Base-by-base conservation (phyloP, 2,888 invertebrate genomes). In the Heteromurus nitidus region DNA sequence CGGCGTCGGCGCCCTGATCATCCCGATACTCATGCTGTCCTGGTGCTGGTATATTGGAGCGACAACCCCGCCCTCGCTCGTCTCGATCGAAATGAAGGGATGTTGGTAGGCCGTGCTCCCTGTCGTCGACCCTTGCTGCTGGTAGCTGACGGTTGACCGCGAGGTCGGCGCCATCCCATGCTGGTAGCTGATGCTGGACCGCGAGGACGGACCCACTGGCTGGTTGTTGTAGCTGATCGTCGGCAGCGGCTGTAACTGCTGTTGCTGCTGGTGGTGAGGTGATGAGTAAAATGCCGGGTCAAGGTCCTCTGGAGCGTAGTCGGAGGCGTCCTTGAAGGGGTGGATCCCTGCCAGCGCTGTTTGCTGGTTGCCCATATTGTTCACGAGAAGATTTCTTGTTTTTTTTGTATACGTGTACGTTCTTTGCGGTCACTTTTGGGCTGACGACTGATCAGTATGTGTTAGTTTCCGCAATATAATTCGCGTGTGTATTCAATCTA, bases 361-460 rank as follows among this genome's bases (percentile, higher is more conserved):
- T 26, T 58, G 58, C n/a, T 22, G n/a, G 42, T 70, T 70, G 36
- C 70, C 70, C 70, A 70, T 69, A 11, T 3, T n/a, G n/a, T n/a
- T n/a, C n/a, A n/a, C n/a, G n/a, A n/a, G n/a, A n/a, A n/a, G 7
- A 42, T 42, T 42, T 42, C 9, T 42, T 13, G 7, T 42, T 42
- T 42, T 7, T 42, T 7, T 42, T 42, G 13, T 42, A 11, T 7
- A 42, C 42, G 13, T 42, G 13, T 42, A 42, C 42, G 42, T 42
- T 42, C 42, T 20, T 53, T 53, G n/a, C 53, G 22, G 53, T 11
- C 20, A 53, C 3, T 53, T 18, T 53, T 50, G 7, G 13, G 7
- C 3, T n/a, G 7, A 11, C 7, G 42, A 11, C 13, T 42, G 7
- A 42, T 11, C 42, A 42, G 42, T 42, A 42, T 7, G 7, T 7